phyloP scores from a whole-genome alignment of 2,113 vertebrate genomes.

The Aptenodytes patagonicus region DNA sequence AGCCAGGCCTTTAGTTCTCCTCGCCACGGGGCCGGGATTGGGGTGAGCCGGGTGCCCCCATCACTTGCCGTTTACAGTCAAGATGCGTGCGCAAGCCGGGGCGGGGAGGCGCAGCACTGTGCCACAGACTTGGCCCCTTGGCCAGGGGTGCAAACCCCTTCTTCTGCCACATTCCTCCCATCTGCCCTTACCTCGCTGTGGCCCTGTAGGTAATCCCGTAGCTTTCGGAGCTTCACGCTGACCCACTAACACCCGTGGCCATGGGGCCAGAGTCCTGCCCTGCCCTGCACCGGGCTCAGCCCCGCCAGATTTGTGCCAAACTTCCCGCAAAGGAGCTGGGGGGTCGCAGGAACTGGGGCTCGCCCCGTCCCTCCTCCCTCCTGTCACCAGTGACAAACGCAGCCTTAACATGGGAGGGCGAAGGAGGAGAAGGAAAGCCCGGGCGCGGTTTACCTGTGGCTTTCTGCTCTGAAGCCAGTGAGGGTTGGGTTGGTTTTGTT shows the following conservation, averaged over 20 bases:
- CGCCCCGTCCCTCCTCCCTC: background rate
- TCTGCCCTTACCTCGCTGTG: background rate
- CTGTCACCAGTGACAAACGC: background rate
- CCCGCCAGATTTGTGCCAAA: slow-evolving; percentile 46
- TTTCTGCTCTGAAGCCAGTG: background rate
- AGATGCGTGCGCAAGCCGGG: fast-evolving
- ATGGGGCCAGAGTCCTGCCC: background rate
- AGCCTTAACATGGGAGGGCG: slow-evolving; percentile 6
- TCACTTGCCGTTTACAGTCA: background rate
- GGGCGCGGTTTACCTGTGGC: background rate
- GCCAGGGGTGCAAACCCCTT: background rate
- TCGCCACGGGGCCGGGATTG: fast-evolving
- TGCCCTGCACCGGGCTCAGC: background rate
- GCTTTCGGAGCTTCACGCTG: background rate
- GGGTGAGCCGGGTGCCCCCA: background rate
- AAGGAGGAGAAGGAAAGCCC: background rate
- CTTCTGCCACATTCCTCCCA: slow-evolving; percentile 28
- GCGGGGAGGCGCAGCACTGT: background rate
- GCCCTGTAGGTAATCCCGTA: background rate
- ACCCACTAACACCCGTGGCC: background rate
- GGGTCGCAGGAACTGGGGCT: background rate
- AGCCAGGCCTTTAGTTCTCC: background rate
- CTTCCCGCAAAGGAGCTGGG: background rate
- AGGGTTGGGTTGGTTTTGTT: background rate
- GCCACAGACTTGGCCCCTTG: background rate